Evolutionary conservation across 1,140 invertebrate genomes (phyloP), one percentile per base, ranked within the genome.

Genomic region (Pinna nobilis): DNA sequence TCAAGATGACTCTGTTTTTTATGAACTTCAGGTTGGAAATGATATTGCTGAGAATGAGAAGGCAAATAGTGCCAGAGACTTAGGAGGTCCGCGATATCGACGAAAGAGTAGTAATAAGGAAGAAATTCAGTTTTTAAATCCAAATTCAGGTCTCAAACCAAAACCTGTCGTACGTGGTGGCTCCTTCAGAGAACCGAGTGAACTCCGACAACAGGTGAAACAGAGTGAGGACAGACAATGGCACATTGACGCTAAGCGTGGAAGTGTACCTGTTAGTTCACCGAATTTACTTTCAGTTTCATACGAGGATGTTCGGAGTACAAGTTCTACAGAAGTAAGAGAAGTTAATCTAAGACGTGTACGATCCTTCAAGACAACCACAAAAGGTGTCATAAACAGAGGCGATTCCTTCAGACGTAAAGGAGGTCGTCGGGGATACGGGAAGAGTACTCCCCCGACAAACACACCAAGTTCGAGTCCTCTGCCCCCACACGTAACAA

Each of bases 341-440:
- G 61, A 65, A 30, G n/a, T 28, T 49, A 44, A 55, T 13, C 41
- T 81, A 1, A 63, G 76, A 1, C 91, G 95, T 65, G 92, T 97
- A 51, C 91, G 96, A 76, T 96, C 94, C 65, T 97, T 97, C 90
- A 95, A 94, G 88, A 93, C 95, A 81, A 96, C 95, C 51, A 92
- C 94, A 63, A 97, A 97, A 92, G 83, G 83, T 1, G 93, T 97
- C 67, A 94, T 97, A n/a, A 98, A 97, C 91, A 94, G 95, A 73
- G 96, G 96, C 0, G 96, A 97, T 89, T 94, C 96, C 69, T 95
- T 96, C 87, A 90, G 92, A 67, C 90, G 92, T 70, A 91, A 71
- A 33, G 85, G 87, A 89, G 18, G 35, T 63, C 68, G 61, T 61
- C 66, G 32, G 23, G 64, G 57, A 50, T 61, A 67, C 70, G 68